A percentile compares a stretch with the other conserved stretches of the same genome.
phyloP scores from a whole-genome alignment of 2,888 invertebrate genomes.

The Nasonovia ribisnigri region DNA sequence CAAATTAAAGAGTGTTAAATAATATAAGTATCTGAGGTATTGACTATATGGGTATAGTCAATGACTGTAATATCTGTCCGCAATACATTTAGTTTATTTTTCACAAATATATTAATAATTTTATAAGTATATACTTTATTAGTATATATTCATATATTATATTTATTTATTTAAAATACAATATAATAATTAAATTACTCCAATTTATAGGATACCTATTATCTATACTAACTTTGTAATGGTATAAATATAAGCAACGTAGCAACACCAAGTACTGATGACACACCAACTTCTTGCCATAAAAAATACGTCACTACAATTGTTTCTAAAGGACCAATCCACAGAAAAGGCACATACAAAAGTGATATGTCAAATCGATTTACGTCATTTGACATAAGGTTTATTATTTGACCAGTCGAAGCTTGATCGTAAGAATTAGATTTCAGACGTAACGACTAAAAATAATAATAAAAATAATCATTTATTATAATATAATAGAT shows the following conservation, averaged over 20 bases:
- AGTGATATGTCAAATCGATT: constrained; percentile 10
- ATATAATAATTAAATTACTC: not conserved
- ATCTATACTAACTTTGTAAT: constrained; percentile 22
- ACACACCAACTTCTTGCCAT: constrained; percentile 49
- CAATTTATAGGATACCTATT: not conserved
- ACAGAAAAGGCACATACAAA: not conserved
- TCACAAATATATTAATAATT: not conserved
- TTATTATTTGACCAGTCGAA: not conserved
- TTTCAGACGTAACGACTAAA: constrained; percentile 3
- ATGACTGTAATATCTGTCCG: too few species aligned
- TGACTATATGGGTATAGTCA: too few species aligned
- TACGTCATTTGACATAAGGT: constrained; percentile 11
- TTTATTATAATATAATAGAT: not conserved
- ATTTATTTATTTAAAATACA: not conserved
- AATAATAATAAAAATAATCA: not conserved
- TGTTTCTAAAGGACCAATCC: constrained; percentile 1
- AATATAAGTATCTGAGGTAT: not conserved
- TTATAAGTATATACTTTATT: not conserved
- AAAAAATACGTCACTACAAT: not conserved
- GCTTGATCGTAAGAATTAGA: not conserved
- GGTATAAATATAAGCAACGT: constrained; percentile 19
- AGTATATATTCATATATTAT: not conserved
- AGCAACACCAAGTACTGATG: constrained; percentile 1
- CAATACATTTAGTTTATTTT: not conserved
- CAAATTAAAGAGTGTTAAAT: not conserved